Evolutionary conservation across 2,888 invertebrate genomes (phyloP).

Genomic region (Saturnia japonica): DNA sequence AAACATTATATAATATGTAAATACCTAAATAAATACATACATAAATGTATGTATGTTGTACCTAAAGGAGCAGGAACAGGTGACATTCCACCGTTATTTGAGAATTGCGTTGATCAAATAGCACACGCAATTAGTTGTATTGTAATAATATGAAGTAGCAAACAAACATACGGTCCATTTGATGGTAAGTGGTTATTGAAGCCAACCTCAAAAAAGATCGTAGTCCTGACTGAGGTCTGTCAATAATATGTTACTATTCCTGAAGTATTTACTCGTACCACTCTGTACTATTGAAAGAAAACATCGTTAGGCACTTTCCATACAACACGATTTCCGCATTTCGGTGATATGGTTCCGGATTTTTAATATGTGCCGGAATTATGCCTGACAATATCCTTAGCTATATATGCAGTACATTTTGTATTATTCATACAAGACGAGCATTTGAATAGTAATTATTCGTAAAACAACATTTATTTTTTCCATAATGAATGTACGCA

Average conservation of each 20-base stretch:
- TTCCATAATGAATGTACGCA: background rate
- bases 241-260: background rate
- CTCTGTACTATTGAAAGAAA: background rate
- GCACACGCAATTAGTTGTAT: too few species aligned
- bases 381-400: background rate
- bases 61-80: too few species aligned
- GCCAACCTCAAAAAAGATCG: too few species aligned
- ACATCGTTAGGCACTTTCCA: background rate
- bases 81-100: too few species aligned
- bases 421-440: background rate
- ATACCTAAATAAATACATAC: too few species aligned
- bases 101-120: too few species aligned
- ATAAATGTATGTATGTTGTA: too few species aligned
- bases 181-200: too few species aligned
- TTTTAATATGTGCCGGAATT: background rate
- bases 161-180: too few species aligned
- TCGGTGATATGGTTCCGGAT: background rate
- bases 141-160: too few species aligned
- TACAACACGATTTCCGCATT: background rate
- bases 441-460: background rate
- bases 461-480: background rate
- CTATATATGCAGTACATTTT: background rate
- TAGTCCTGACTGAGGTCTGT: too few species aligned
- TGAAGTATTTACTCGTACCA: background rate
- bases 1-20: too few species aligned